Conservation (phyloP, 1,140 invertebrate genomes). For the Cheumatopsyche charites region DNA sequence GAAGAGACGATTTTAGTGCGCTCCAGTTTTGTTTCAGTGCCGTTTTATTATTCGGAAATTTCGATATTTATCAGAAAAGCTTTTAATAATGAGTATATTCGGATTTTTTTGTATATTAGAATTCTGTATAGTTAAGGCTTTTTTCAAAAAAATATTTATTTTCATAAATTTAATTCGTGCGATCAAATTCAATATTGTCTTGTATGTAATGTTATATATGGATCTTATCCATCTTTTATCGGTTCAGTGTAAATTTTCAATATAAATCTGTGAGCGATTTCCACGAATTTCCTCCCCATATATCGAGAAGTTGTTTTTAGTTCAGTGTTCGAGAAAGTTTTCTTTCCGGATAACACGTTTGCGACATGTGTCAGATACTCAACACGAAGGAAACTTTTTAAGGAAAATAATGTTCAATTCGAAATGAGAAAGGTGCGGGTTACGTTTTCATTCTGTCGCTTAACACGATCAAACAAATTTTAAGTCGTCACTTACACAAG, state of each 20-base stretch:
- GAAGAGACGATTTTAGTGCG: too few species aligned
- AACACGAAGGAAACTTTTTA: constrained; percentile 10
- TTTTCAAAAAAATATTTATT: too few species aligned
- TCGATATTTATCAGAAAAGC: too few species aligned
- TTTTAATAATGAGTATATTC: too few species aligned
- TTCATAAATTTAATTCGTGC: too few species aligned
- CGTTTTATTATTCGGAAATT: background rate
- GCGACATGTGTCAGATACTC: constrained; percentile 22
- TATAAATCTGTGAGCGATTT: constrained; percentile 3
- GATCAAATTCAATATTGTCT: too few species aligned
- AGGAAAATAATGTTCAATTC: constrained; percentile 24
- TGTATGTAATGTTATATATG: too few species aligned
- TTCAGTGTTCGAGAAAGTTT: constrained; percentile 12
- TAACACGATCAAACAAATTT: background rate
- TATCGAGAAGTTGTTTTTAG: constrained; percentile 13
- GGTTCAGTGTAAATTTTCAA: background rate
- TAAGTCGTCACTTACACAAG: too few species aligned
- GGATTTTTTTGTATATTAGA: too few species aligned
- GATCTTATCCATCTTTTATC: too few species aligned
- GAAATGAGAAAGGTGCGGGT: constrained; percentile 1
- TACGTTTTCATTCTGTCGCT: background rate
- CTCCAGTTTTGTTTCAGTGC: background rate
- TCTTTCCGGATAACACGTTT: constrained; percentile 18
- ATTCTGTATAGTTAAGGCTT: too few species aligned
- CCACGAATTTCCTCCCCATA: background rate